These are phyloP conservation scores for Eretmochelys imbricata DNA, from an alignment of 2,113 vertebrate genomes.

Conservation along the genomic window DNA sequence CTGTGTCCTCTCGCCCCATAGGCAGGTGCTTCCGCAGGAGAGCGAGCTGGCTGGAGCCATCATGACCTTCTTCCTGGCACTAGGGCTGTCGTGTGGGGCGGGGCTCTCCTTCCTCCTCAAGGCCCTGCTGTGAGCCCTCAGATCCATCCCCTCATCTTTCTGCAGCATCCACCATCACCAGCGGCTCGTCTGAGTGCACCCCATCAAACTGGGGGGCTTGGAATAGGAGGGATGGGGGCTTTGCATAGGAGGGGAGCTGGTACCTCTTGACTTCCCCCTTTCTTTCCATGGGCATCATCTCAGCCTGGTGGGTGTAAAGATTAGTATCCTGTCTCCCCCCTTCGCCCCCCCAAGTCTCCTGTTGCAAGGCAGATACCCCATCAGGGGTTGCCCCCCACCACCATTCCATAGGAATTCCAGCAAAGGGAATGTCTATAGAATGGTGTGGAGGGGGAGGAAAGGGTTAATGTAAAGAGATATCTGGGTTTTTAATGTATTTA, in stretches of 20 bases:
- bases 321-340: background rate
- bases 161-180: too few relatives aligned
- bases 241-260: background rate
- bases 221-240: background rate
- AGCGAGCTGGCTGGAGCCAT: slow-evolving; percentile 87
- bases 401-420: background rate
- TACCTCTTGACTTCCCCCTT: background rate
- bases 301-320: background rate
- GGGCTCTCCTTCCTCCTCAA: slow-evolving; percentile 85
- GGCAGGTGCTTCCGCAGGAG: slow-evolving; percentile 84
- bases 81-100: slow-evolving; percentile 87
- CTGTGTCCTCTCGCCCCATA: slow-evolving; percentile 28
- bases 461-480: background rate
- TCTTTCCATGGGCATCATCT: background rate
- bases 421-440: background rate
- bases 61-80: slow-evolving; percentile 90
- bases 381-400: background rate
- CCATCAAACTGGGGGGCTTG: background rate
- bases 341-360: background rate
- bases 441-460: rapidly evolving
- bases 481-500: background rate
- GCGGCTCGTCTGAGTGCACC: background rate
- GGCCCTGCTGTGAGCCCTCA: slow-evolving; percentile 72
- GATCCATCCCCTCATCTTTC: background rate
- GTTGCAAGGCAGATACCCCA: background rate